Evolutionary conservation across 2,797 vertebrate species (phyloP), one percentile per base, ranked within the genome.

Genomic region (Scarus forsteni): DNA sequence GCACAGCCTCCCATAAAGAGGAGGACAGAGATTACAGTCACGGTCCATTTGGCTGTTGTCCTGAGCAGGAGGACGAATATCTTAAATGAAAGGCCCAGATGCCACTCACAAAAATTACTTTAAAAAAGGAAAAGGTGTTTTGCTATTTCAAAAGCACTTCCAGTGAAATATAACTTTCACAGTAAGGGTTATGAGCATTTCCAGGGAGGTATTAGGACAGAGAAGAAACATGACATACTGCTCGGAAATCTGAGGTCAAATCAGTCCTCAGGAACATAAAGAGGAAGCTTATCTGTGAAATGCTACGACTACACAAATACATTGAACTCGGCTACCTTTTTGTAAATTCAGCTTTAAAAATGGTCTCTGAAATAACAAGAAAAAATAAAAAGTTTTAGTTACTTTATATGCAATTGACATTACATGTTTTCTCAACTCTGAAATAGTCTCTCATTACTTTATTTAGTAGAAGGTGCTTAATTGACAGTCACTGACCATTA

Each of bases 151-250:
- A 70, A 55, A 50, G 55, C 12, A 54, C 53, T 46, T 19, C n/a
- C 16, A 70, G 54, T 66, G 6, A 69, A 77, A 67, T 70, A n/a
- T 18, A 58, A 59, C 19, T 39, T 62, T 40, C 8, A 57, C 16
- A 10, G 16, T 15, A 55, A 70, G 45, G 35, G 34, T 42, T 38
- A 53, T 42, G 11, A 58, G 3, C n/a, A 57, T 62, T 75, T 66
- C 48, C 35, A 58, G 51, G 10, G 18, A 60, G 7, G 49, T 19
- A 43, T 53, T 49, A 34, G 13, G 38, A 16, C 43, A 66, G 51
- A 66, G 51, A 44, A 66, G 44, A 56, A 19, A 45, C 42, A 6
- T n/a, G 44, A 34, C 19, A 4, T 27, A 27, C 18, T 12, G 11
- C 15, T n/a, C 27, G 27, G 8, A 38, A 14, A 60, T 38, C 6